Percentiles rank a stretch among this genome's conserved stretches.
Evolutionary conservation across 2,888 invertebrate genomes (phyloP).

Genomic region (Diaprepes abbreviatus): DNA sequence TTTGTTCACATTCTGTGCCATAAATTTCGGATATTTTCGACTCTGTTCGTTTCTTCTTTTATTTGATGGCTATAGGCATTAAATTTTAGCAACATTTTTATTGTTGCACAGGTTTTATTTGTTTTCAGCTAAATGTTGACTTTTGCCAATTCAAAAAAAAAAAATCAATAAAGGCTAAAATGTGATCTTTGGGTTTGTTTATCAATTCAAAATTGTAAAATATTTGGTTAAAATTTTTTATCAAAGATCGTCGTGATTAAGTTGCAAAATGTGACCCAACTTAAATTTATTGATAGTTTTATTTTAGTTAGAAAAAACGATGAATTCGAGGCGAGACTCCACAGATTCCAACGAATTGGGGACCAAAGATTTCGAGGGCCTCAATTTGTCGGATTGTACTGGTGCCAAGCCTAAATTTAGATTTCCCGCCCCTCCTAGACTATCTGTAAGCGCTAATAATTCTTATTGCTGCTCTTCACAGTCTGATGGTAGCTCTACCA

Average conservation of each 20-base stretch:
- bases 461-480: conserved; percentile 31
- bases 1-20: too few species aligned
- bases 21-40: too few species aligned
- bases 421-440: conserved; percentile 54
- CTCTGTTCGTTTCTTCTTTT: too few species aligned
- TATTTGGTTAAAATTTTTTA: neutral
- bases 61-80: too few species aligned
- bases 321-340: conserved; percentile 25
- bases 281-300: neutral
- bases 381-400: conserved; percentile 52
- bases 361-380: conserved; percentile 20
- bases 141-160: too few species aligned
- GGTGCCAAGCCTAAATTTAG: conserved; percentile 53
- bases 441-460: conserved; percentile 33
- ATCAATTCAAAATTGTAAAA: neutral
- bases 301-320: conserved; percentile 11
- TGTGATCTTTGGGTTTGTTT: conserved; percentile 13
- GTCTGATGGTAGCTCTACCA: conserved; percentile 40
- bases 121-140: too few species aligned
- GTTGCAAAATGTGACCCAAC: neutral
- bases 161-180: neutral
- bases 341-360: conserved; percentile 31
- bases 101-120: too few species aligned
- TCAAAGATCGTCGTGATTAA: neutral
- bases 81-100: too few species aligned